phyloP scores from a whole-genome alignment of 2,797 vertebrate genomes.

The Numenius phaeopus region DNA sequence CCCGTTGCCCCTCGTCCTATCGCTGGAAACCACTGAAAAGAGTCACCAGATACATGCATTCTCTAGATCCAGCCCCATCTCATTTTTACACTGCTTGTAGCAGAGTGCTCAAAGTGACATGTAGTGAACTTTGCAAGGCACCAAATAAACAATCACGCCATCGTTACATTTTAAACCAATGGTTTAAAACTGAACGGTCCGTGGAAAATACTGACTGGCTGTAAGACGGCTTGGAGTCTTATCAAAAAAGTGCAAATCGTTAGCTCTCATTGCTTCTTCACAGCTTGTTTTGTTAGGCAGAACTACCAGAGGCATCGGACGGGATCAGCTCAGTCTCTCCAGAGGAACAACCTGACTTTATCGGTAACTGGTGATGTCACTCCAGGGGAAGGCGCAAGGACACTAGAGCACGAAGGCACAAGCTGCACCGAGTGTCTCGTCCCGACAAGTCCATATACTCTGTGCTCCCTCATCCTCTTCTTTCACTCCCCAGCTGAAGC shows the following conservation, averaged over 20 bases:
- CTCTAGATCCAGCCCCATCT: background rate
- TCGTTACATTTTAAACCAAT: background rate
- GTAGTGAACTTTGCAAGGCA: background rate
- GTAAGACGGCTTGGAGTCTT: background rate
- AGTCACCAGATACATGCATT: background rate
- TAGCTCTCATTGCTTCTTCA: background rate
- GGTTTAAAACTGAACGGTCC: background rate
- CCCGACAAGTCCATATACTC: background rate
- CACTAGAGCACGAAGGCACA: background rate
- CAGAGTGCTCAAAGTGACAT: background rate
- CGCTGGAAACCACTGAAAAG: no score
- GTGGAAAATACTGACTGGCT: background rate
- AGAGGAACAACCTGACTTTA: background rate
- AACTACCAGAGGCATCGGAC: background rate
- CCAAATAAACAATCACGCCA: background rate
- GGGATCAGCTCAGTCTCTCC: background rate
- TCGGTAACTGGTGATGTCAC: background rate
- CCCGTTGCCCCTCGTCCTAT: no score
- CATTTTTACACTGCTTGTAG: background rate
- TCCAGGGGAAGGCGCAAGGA: background rate
- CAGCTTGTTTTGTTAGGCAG: background rate
- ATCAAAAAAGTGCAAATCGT: background rate
- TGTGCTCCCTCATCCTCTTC: background rate
- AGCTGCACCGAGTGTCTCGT: background rate
- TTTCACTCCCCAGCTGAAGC: background rate